phyloP scores from a whole-genome alignment of 2,113 vertebrate species.

The Pardalotus punctatus region DNA sequence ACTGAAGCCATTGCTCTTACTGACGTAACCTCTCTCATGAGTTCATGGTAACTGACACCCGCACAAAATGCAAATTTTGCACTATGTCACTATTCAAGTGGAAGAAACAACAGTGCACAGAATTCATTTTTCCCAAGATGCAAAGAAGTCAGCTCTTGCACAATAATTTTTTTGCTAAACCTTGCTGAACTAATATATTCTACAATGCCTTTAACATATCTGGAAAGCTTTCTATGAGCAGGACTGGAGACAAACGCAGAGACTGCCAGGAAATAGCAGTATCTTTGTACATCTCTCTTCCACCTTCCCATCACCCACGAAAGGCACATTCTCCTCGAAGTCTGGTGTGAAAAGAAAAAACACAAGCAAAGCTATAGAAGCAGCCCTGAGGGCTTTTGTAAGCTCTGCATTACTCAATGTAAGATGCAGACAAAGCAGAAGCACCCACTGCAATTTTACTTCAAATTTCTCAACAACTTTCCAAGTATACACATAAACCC shows the following conservation, averaged over 20 bases:
- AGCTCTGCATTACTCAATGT: neutral
- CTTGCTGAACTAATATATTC: neutral
- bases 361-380: neutral
- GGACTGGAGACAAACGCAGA: neutral
- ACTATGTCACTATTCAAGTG: neutral
- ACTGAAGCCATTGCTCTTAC: neutral
- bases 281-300: neutral
- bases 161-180: neutral
- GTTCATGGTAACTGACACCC: neutral
- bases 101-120: neutral
- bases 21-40: neutral
- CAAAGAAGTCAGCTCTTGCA: neutral
- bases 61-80: neutral
- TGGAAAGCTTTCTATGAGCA: neutral
- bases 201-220: neutral
- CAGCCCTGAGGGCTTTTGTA: neutral
- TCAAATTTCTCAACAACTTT: neutral
- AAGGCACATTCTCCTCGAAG: neutral
- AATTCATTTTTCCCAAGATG: neutral
- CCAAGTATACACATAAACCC: neutral
- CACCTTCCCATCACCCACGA: neutral
- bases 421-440: neutral
- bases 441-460: neutral
- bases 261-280: neutral
- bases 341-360: neutral